phyloP scores from a whole-genome alignment of 2,113 vertebrate species.

The Pluvianellus socialis region DNA sequence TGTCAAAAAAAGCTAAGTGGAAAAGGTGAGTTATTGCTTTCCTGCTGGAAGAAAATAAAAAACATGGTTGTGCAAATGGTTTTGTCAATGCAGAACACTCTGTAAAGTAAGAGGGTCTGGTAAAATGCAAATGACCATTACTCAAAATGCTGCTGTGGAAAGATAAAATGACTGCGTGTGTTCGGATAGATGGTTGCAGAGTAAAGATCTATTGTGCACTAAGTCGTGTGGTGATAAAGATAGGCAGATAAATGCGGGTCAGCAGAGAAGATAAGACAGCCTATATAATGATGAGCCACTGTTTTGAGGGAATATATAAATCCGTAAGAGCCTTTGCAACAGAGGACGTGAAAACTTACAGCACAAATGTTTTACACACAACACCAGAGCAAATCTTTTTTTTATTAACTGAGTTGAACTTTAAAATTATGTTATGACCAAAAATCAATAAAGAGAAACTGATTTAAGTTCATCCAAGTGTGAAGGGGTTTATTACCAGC shows the following conservation, averaged over 20 bases:
- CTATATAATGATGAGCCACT: conserved; percentile 21
- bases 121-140: neutral
- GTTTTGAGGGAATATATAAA: conserved; percentile 29
- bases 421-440: conserved; percentile 89
- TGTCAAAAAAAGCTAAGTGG: neutral
- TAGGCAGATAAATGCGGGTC: conserved; percentile 4
- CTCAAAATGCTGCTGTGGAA: neutral
- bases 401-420: conserved; percentile 89
- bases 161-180: neutral
- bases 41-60: neutral
- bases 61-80: fast-evolving
- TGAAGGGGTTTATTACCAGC: conserved; percentile 86
- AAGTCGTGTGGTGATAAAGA: neutral
- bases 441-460: conserved; percentile 90
- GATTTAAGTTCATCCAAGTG: conserved; percentile 87
- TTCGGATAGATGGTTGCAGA: neutral
- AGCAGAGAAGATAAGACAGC: conserved; percentile 30
- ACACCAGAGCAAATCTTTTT: conserved; percentile 77
- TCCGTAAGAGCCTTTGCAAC: conserved; percentile 24
- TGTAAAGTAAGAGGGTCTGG: neutral
- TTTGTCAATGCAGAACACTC: neutral
- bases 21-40: neutral
- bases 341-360: conserved; percentile 68
- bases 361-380: conserved; percentile 70
- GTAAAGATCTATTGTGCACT: neutral